Evolutionary conservation across 1,140 invertebrate species (phyloP).

Genomic region (Drosophila arawakana): DNA sequence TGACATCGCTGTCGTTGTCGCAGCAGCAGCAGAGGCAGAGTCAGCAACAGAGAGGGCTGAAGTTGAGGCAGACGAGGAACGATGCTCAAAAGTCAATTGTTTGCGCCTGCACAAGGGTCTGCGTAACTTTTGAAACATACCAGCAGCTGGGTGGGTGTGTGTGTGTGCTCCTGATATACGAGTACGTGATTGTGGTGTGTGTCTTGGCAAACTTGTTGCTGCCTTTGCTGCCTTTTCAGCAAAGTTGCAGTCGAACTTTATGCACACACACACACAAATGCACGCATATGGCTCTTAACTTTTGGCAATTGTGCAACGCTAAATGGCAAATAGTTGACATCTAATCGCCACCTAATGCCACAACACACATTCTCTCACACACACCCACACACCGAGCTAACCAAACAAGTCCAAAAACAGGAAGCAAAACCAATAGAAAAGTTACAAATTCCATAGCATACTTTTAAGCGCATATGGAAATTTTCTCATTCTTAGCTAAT

Average conservation of each 20-base stretch:
- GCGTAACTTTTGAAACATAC: slow-evolving; percentile 59
- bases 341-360: slow-evolving; percentile 38
- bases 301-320: slow-evolving; percentile 49
- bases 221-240: slow-evolving; percentile 28
- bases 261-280: not conserved
- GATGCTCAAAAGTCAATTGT: slow-evolving; percentile 76
- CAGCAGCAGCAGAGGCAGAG: not conserved
- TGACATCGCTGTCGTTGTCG: slow-evolving; percentile 26
- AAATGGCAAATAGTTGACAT: slow-evolving; percentile 54
- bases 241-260: slow-evolving; percentile 47
- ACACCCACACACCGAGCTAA: not conserved
- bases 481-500: slow-evolving; percentile 17
- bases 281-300: slow-evolving; percentile 15
- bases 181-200: slow-evolving; percentile 55
- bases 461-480: slow-evolving; percentile 27
- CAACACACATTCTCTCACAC: slow-evolving; percentile 4
- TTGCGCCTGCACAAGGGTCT: slow-evolving; percentile 73
- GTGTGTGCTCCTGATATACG: slow-evolving; percentile 49
- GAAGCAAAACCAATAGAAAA: slow-evolving; percentile 12
- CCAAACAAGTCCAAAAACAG: not conserved
- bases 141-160: slow-evolving; percentile 22
- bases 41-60: slow-evolving; percentile 18
- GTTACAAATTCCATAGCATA: slow-evolving; percentile 28
- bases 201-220: slow-evolving; percentile 54
- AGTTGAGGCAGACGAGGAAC: slow-evolving; percentile 23